These are phyloP conservation scores for Scomberomorus guttatus DNA, from an alignment of 2,797 vertebrate species.

Conservation along the genomic window DNA sequence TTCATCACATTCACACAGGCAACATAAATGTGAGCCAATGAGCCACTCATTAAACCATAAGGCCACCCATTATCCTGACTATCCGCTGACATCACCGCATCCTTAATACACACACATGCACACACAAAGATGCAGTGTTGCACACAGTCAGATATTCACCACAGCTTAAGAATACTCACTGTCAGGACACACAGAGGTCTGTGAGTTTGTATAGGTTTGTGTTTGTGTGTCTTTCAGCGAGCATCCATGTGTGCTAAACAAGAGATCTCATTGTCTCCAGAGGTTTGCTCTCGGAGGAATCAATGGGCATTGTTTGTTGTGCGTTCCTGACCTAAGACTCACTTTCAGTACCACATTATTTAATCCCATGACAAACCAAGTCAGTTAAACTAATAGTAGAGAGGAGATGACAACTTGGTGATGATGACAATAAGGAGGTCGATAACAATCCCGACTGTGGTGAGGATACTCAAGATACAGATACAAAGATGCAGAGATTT, in stretches of 20 bases:
- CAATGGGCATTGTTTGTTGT: slow-evolving; percentile 80
- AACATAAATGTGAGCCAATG: slow-evolving; percentile 66
- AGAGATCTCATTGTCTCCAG: slow-evolving; percentile 79
- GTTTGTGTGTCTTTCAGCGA: slow-evolving; percentile 56
- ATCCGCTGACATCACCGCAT: slow-evolving; percentile 66
- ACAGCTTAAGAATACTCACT: slow-evolving; percentile 65
- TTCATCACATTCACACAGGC: slow-evolving; percentile 36
- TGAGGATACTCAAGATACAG: neutral
- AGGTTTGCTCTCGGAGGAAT: slow-evolving; percentile 75
- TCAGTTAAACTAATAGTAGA: slow-evolving; percentile 46
- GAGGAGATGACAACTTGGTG: slow-evolving; percentile 25
- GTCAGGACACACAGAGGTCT: slow-evolving; percentile 67
- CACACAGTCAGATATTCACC: slow-evolving; percentile 68
- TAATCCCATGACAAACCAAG: slow-evolving; percentile 59
- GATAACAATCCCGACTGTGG: slow-evolving; percentile 11
- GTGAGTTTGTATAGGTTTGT: slow-evolving; percentile 72
- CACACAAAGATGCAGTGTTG: slow-evolving; percentile 67
- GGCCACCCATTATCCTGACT: slow-evolving; percentile 65
- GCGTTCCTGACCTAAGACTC: slow-evolving; percentile 59
- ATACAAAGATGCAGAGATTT: neutral
- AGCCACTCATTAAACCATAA: slow-evolving; percentile 70
- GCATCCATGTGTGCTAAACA: slow-evolving; percentile 74
- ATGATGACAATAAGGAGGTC: neutral
- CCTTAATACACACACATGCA: slow-evolving; percentile 37
- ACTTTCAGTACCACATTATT: slow-evolving; percentile 60